Evolutionary conservation across 2,888 invertebrate species (phyloP), one percentile per base, ranked within the genome.

Genomic region (Chirona hameri): DNA sequence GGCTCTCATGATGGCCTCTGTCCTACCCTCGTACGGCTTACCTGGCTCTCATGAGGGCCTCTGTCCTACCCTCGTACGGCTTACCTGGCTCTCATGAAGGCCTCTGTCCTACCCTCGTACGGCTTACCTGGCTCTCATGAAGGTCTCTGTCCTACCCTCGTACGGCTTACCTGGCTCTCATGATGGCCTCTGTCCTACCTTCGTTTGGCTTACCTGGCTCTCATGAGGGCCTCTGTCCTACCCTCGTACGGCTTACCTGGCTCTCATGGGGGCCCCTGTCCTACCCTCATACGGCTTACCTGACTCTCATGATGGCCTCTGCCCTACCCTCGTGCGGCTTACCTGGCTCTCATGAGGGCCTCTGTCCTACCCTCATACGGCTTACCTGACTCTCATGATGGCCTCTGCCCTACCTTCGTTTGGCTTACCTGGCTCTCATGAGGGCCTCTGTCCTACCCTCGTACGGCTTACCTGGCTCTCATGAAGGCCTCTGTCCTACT

Each of bases 181-280:
- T 89, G 83, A 93, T 90, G 27, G 93, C 93, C 82, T 97, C 94
- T 39, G 39, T 39, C 39, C 2, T 7, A 39, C 39, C 39, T 7
- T 2, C 39, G n/a, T 39, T 5, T 7, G 7, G 91, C 89, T 14
- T 84, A 84, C 29, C 87, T 86, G 83, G 90, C 89, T 18, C 90
- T 88, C 80, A 91, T 89, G 83, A 93, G 90, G 27, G 93, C 93
- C 82, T 97, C 94, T 1, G 94, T 91, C 87, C 97, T 98, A 89
- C 99, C 99, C 88, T 99, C 99, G 83, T 94, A 91, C 82, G 98
- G n/a, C n/a, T n/a, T n/a, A n/a, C n/a, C n/a, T n/a, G n/a, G n/a
- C n/a, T n/a, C n/a, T n/a, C n/a, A n/a, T n/a, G n/a, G n/a, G n/a
- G n/a, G n/a, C n/a, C n/a, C 7, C 39, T 39, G 39, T 39, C 39